Percentiles rank a stretch among this genome's conserved stretches.
Conservation (phyloP, 2,888 invertebrate genomes). For the Buathra laborator region DNA sequence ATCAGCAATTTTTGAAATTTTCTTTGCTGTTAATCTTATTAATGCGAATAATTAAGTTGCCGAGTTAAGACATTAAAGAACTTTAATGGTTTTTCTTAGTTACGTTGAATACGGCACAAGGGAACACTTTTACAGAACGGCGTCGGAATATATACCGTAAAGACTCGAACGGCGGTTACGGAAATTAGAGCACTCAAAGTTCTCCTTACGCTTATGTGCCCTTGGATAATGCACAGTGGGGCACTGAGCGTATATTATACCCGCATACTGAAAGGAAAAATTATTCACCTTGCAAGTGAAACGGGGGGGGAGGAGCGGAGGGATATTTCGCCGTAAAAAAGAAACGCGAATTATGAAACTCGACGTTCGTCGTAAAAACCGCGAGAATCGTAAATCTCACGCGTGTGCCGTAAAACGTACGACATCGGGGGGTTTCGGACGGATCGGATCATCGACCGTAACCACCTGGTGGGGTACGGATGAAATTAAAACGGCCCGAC, state of each 20-base stretch:
- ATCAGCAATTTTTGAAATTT: neutral
- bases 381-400: slow-evolving; percentile 72
- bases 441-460: slow-evolving; percentile 33
- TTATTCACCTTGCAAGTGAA: slow-evolving; percentile 65
- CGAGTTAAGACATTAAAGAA: slow-evolving; percentile 35
- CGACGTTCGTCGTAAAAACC: slow-evolving; percentile 61
- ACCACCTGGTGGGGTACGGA: neutral
- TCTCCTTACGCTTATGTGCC: slow-evolving; percentile 26
- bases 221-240: slow-evolving; percentile 59
- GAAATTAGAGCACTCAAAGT: slow-evolving; percentile 68
- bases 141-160: slow-evolving; percentile 41
- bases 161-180: slow-evolving; percentile 34
- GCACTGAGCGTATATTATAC: slow-evolving; percentile 67
- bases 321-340: slow-evolving; percentile 67
- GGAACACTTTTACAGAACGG: slow-evolving; percentile 25
- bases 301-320: neutral
- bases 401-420: slow-evolving; percentile 44
- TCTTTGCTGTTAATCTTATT: slow-evolving; percentile 15
- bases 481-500: slow-evolving; percentile 60
- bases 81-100: slow-evolving; percentile 56
- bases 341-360: slow-evolving; percentile 72
- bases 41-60: slow-evolving; percentile 45
- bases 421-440: slow-evolving; percentile 13
- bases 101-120: slow-evolving; percentile 21
- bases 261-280: slow-evolving; percentile 52